Percentiles rank a stretch among this genome's conserved stretches.
phyloP scores from a whole-genome alignment of 2,888 invertebrate genomes.

The Melieria picta region DNA sequence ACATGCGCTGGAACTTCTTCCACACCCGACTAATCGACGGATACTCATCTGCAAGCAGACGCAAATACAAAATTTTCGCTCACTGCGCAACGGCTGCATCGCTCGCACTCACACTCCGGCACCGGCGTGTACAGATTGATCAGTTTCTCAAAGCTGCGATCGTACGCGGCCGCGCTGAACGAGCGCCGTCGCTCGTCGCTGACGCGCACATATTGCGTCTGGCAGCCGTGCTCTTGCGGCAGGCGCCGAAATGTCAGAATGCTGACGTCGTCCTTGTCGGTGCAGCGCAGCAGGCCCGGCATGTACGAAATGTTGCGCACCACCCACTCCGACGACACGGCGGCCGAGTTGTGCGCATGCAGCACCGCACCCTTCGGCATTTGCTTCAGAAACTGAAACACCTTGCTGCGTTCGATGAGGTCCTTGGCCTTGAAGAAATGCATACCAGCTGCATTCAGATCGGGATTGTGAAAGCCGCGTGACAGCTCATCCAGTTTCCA shows the following conservation, averaged over 20 bases:
- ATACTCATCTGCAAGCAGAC: conserved; percentile 55
- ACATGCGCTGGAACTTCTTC: conserved; percentile 68
- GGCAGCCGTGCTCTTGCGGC: conserved; percentile 49
- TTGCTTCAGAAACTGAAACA: conserved; percentile 69
- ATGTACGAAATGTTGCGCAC: conserved; percentile 68
- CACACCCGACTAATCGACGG: conserved; percentile 64
- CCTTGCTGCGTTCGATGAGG: conserved; percentile 68
- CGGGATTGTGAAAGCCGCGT: conserved; percentile 54
- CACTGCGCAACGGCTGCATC: background rate
- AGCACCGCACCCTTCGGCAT: conserved; percentile 71
- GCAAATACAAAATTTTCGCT: background rate
- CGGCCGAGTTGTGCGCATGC: conserved; percentile 69
- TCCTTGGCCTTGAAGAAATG: conserved; percentile 70
- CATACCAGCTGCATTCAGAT: conserved; percentile 65
- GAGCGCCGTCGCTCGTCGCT: conserved; percentile 63
- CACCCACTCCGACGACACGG: conserved; percentile 68
- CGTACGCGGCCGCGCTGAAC: conserved; percentile 66
- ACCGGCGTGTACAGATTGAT: conserved; percentile 71
- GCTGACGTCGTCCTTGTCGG: conserved; percentile 44
- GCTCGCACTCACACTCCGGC: conserved; percentile 55
- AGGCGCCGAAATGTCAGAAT: conserved; percentile 51
- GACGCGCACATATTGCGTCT: conserved; percentile 52
- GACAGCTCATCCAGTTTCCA: conserved; percentile 57
- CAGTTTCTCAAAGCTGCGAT: conserved; percentile 68
- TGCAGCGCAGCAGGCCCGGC: conserved; percentile 58